Percentiles rank a stretch among this genome's conserved stretches.
Evolutionary conservation across 2,797 vertebrate genomes (phyloP).

Genomic region (Sebastes vulpes): DNA sequence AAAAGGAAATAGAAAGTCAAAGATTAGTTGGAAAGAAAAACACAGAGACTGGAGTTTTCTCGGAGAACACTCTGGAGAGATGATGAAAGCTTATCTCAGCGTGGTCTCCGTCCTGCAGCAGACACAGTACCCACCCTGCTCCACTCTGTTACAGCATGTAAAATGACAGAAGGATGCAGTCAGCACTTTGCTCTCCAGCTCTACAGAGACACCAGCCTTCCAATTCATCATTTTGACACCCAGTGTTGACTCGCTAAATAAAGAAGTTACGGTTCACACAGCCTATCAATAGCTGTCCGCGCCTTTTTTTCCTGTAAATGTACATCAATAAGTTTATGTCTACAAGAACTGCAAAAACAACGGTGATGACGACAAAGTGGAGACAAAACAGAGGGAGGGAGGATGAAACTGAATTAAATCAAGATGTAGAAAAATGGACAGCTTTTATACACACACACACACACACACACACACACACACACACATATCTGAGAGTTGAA

Average conservation of each 20-base stretch:
- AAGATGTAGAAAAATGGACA: conserved; percentile 32
- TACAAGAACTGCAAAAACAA: conserved; percentile 8
- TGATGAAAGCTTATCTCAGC: conserved; percentile 53
- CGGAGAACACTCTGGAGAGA: conserved; percentile 20
- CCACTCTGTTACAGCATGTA: conserved; percentile 34
- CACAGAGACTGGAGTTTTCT: conserved; percentile 12
- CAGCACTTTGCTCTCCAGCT: conserved; percentile 67
- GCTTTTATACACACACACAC: background rate
- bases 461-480: conserved; percentile 3
- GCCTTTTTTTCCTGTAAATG: background rate
- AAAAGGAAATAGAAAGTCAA: conserved; percentile 7
- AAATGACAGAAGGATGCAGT: conserved; percentile 63
- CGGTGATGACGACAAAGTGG: background rate
- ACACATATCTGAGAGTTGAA: conserved; percentile 23
- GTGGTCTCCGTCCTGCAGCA: conserved; percentile 29
- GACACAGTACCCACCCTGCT: conserved; percentile 27
- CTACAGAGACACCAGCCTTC: conserved; percentile 22
- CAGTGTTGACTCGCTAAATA: conserved; percentile 59
- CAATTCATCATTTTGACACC: conserved; percentile 67
- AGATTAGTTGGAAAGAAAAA: conserved; percentile 19
- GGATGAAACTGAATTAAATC: conserved; percentile 26
- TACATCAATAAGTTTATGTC: conserved; percentile 5
- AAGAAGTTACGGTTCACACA: conserved; percentile 46
- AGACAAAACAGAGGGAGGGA: conserved; percentile 1
- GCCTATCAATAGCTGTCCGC: conserved; percentile 45